Conservation (phyloP, 2,888 invertebrate species). For the Lasioglossum marginatum region DNA sequence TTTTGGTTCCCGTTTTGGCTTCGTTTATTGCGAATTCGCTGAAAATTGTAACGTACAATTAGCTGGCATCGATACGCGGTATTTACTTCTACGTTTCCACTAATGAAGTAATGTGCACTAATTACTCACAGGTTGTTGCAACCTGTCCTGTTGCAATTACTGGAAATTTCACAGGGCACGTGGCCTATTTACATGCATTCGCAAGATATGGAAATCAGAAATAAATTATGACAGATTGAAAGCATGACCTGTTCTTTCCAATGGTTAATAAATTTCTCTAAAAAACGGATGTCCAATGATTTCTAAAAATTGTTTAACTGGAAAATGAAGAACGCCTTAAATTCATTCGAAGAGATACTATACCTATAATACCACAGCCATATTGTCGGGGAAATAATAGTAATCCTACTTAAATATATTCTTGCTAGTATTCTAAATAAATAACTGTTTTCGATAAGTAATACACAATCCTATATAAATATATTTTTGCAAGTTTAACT, state of each 20-base stretch:
- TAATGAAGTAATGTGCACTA: slow-evolving; percentile 12
- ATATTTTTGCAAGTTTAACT: no score
- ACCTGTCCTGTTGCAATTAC: slow-evolving; percentile 1
- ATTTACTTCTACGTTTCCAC: slow-evolving; percentile 4
- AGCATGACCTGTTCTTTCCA: background rate
- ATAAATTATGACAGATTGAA: background rate
- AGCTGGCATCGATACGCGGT: background rate
- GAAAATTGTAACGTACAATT: background rate
- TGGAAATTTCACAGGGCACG: background rate
- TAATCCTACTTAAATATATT: no score
- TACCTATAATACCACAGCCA: no score
- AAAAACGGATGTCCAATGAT: background rate
- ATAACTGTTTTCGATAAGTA: no score
- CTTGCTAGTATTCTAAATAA: no score
- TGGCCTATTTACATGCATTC: background rate
- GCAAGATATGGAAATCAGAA: background rate
- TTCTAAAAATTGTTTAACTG: background rate
- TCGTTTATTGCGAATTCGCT: background rate
- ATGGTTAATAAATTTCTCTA: background rate
- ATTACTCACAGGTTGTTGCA: slow-evolving; percentile 3
- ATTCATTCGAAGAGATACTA: background rate
- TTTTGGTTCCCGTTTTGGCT: no score
- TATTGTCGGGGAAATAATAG: no score
- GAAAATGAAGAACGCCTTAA: background rate
- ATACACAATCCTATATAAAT: no score